Evolutionary conservation across 1,140 invertebrate species (phyloP), one percentile per base, ranked within the genome.

Genomic region (Thalassaphorura encarpata): DNA sequence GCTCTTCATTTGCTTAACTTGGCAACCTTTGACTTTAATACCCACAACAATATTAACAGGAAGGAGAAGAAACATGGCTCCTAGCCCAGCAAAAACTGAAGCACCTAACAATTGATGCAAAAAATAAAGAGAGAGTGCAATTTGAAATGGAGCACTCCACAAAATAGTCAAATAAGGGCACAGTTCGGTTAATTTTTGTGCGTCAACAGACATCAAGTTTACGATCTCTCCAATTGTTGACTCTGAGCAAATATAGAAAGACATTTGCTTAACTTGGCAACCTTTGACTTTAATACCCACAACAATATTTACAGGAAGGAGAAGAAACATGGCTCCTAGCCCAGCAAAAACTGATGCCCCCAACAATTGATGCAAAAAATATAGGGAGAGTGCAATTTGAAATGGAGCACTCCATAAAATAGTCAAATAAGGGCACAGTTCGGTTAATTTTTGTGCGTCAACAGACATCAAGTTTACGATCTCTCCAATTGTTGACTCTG

Each of bases 281-380:
- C 67, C 68, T 63, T 73, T 74, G 1, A 67, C 65, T n/a, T 70
- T 72, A 59, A 70, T 71, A 5, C 73, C 73, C 45, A 80, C 71
- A 28, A 73, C 50, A 29, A 69, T 73, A 67, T 79, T 80, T 27
- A 78, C 28, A 19, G 76, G 76, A 41, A 77, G 68, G n/a, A 76
- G 54, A 2, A 75, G 43, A 40, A 76, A 62, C 73, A 81, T 76
- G 5, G 81, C 69, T 11, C 64, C 65, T 4, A 81, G 29, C 6
- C 80, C 79, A 49, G 77, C 69, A 23, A 82, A 66, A 16, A 79
- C 73, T 0, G 91, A 87, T 0, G 84, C 80, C n/a, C 50, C 50
- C 80, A 80, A 40, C 80, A 67, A 19, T 70, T 72, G 26, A 71
- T 67, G 73, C 76, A 80, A n/a, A 80, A 68, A 51, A 79, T 74